Evolutionary conservation across 2,888 invertebrate species (phyloP).

Genomic region (Hyppa rectilinea): DNA sequence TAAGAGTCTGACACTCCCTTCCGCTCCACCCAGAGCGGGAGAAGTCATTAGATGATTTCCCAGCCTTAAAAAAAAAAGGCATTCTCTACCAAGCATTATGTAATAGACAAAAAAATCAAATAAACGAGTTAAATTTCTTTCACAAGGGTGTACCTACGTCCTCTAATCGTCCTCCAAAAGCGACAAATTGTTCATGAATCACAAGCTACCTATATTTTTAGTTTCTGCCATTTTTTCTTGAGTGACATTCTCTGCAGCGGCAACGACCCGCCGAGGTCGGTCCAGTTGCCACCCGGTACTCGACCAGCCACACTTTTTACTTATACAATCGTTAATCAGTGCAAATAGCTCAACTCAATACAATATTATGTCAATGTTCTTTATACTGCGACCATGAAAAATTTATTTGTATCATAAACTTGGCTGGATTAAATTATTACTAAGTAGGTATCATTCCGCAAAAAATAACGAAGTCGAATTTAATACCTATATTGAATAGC

Average conservation of each 20-base stretch:
- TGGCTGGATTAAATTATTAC: slow-evolving; percentile 38
- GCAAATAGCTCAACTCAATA: slow-evolving; percentile 48
- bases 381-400: slow-evolving; percentile 33
- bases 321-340: slow-evolving; percentile 51
- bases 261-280: slow-evolving; percentile 85
- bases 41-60: too few relatives aligned
- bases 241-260: slow-evolving; percentile 80
- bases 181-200: slow-evolving; percentile 53
- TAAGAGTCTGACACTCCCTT: too few relatives aligned
- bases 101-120: neutral
- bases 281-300: slow-evolving; percentile 76
- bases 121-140: neutral
- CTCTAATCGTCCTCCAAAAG: slow-evolving; percentile 26
- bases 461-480: slow-evolving; percentile 39
- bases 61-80: too few relatives aligned
- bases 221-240: slow-evolving; percentile 67
- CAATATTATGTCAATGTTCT: slow-evolving; percentile 44
- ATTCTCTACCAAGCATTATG: too few relatives aligned
- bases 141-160: slow-evolving; percentile 6
- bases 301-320: slow-evolving; percentile 74
- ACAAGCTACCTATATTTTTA: slow-evolving; percentile 62
- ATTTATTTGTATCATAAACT: slow-evolving; percentile 49
- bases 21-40: too few relatives aligned
- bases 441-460: slow-evolving; percentile 22
- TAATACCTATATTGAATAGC: slow-evolving; percentile 3